Evolutionary conservation across 1,140 invertebrate species (phyloP), one percentile per base, ranked within the genome.

Genomic region (Cyrtorhinus lividipennis): DNA sequence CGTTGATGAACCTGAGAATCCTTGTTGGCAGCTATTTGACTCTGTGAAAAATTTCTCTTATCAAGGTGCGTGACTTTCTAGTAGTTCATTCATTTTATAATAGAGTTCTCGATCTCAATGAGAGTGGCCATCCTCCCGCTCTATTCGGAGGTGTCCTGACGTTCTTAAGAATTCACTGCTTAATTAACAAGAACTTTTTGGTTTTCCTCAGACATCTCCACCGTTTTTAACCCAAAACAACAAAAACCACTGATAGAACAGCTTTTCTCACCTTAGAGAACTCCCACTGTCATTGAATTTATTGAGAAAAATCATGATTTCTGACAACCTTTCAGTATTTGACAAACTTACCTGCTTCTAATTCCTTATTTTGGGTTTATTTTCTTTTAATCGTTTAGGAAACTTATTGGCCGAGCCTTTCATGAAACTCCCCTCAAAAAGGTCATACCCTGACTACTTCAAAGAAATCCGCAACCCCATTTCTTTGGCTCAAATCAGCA

Each of bases 361-460:
- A 3, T n/a, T 45, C 23, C 57, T 26, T 38, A 26, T 48, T 59
- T 48, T 38, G 58, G n/a, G 25, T 27, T 62, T 63, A 53, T 56
- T 24, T 57, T 24, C 63, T 56, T 20, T 56, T 56, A 56, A n/a
- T 57, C 63, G 68, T 67, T 48, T 63, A 81, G 86, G 84, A 56
- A 78, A 82, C 2, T 76, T 82, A 48, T 75, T 96, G 66, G 87
- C 88, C 18, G 90, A 95, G 73, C 90, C 92, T 15, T 94, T 98
- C 74, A 85, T 90, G 81, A 90, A 90, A 70, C 76, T 99, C 59
- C 95, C 95, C 1, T 92, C 89, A 13, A 88, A 84, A 64, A 77
- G 87, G 24, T 85, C 83, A 66, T 97, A 98, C 77, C 90, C 95
- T 0, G 96, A 99, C 77, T 99, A 99, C 72, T 99, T 98, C 75